Base-by-base conservation (phyloP, 2,797 vertebrate species). In the Babyrousa celebensis region DNA sequence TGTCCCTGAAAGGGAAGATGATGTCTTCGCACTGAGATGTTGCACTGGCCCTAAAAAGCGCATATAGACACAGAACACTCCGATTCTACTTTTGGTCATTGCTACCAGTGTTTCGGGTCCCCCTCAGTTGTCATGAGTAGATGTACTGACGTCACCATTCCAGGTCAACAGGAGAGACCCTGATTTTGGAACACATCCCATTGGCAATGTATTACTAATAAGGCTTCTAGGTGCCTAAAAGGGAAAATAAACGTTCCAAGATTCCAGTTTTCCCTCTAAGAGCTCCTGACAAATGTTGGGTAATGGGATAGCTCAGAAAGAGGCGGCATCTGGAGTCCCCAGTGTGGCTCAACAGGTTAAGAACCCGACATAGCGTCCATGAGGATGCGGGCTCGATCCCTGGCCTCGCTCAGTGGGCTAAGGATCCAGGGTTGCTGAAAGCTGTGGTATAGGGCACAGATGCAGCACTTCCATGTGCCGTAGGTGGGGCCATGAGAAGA, bases 1-100 rank as follows among this genome's bases (percentile, higher is more conserved):
- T 11, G 15, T 68, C 43, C 74, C 58, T 71, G 3, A 12, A 68
- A 18, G 5, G 54, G 1, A 60, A 4, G 48, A 15, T n/a, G 21
- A 9, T 10, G 1, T 27, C 36, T 71, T 65, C 29, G 14, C 11
- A 4, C 21, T 52, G n/a, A 21, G 12, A 32, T 32, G 11, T 56
- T 32, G 63, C 16, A 29, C 62, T 58, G 23, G 2, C 29, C 70
- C 56, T 75, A 27, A 52, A 54, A 84, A 21, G 12, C 68, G 27
- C 3, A 0, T 12, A 3, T 0, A 54, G 23, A 12, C 25, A n/a
- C 6, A 36, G 56, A 36, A 60, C 14, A 29, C 17, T 68, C 32
- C 67, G 60, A 7, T 56, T 27, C 58, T 62, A 7, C 52, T 63
- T 52, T 67, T 65, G 14, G 21, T 54, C 8, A 27, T 62, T n/a